Base-by-base conservation (phyloP, 2,797 vertebrate species). In the Tauraco hartlaubi region DNA sequence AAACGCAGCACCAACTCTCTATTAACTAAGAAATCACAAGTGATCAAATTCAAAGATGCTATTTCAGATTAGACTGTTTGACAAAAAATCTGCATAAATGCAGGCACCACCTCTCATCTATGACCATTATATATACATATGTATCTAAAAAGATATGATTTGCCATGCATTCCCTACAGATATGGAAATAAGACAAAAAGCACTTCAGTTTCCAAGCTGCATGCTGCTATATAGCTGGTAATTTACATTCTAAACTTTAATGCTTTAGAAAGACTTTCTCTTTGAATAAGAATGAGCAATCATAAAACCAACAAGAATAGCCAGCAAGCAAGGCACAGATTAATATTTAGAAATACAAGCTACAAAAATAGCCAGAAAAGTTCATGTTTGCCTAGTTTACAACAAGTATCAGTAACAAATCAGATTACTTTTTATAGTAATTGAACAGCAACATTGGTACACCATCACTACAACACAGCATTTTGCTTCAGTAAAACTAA, bases 211-310 rank as follows among this genome's bases (percentile, higher is more conserved):
- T 80, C 75, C 62, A 91, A 85, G 52, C 35, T 62, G 58, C 59
- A 28, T 33, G 61, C 68, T 81, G 74, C 21, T 63, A 77, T 9
- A 49, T 9, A 94, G 69, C 62, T 78, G 54, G 20, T 48, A 77
- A 91, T 82, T 71, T 63, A 72, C 75, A 85, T 80, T 74, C 88
- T 54, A 54, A 88, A 77, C 68, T 77, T 69, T 5, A 79, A 41
- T 44, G 80, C 66, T 80, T 95, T 61, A 59, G 61, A 74, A 93
- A 78, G 37, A 49, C 77, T 75, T 61, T 59, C 9, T 58, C 54
- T 54, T 56, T 66, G n/a, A 91, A 29, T 56, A 88, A 88, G 80
- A 88, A 83, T 67, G 83, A 77, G 68, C 72, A 90, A 92, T 73
- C 63, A 68, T n/a, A 58, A 80, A 37, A 71, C 9, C 31, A 66